Base-by-base conservation (phyloP, 2,113 vertebrate genomes). In the Alligator mississippiensis region DNA sequence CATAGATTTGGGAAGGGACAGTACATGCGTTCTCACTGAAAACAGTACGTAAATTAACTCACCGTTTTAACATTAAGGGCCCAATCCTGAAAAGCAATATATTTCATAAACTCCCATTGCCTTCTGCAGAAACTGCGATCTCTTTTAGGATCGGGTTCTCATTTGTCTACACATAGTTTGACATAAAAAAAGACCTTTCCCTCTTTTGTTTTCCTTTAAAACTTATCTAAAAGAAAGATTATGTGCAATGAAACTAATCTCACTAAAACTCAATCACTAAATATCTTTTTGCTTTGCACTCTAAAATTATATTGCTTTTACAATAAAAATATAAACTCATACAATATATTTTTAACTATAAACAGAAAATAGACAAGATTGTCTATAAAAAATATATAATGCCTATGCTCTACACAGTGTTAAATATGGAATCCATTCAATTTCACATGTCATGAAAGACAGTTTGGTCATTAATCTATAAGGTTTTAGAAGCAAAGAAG, bases 381-480 rank as follows among this genome's bases (percentile, higher is more conserved):
- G 80, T 93, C 28, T 68, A 47, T 90, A n/a, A 95, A 92, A 78
- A 77, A 64, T 15, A 16, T 96, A 96, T 89, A 95, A 74, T 77
- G 93, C 55, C 28, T 82, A 74, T 74, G 88, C 76, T 54, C 60
- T 79, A 84, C 70, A 82, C 92, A 77, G 92, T 80, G 90, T 92
- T 94, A 80, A 85, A 92, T 89, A 94, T 85, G 68, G 86, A 96
- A 92, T 96, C 95, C 88, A 86, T 96, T 97, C 94, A 91, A 84
- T 97, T 97, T 98, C 97, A 96, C 94, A 94, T 94, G 95, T 96
- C 92, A 92, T 95, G 93, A 96, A 95, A 94, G 95, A 92, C 96
- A 98, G 96, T 97, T 96, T 94, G 88, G 84, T 85, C 97, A 97
- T 97, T 97, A 97, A 97, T 98, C 95, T 96, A 96, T 92, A 96